Evolutionary conservation across 2,113 vertebrate genomes (phyloP).

Genomic region (Penelope pileata): DNA sequence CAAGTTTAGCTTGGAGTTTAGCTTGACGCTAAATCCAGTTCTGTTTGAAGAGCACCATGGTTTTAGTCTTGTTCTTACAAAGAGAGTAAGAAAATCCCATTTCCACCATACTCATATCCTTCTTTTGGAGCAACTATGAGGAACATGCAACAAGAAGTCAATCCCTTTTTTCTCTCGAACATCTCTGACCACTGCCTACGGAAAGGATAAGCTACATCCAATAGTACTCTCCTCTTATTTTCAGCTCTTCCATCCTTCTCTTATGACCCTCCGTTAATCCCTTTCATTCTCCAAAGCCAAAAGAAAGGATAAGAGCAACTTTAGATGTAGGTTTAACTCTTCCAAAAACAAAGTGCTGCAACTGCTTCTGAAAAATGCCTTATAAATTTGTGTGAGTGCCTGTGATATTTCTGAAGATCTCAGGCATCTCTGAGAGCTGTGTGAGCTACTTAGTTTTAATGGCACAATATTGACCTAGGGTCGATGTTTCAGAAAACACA

Average conservation of each 20-base stretch:
- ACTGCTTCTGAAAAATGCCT: background rate
- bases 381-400: background rate
- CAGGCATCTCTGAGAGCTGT: background rate
- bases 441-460: slow-evolving; percentile 27
- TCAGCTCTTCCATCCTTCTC: background rate
- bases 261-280: slow-evolving; percentile 41
- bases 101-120: slow-evolving; percentile 4
- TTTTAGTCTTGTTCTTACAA: slow-evolving; percentile 14
- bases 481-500: background rate
- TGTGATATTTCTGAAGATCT: background rate
- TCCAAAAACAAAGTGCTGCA: slow-evolving; percentile 10
- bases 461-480: background rate
- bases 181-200: slow-evolving; percentile 21
- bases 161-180: background rate
- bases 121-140: background rate
- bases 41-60: background rate
- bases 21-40: slow-evolving; percentile 17
- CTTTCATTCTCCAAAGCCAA: slow-evolving; percentile 37
- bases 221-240: background rate
- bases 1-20: no score
- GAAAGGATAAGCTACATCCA: slow-evolving; percentile 48
- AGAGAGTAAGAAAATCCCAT: slow-evolving; percentile 38
- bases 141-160: background rate
- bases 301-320: no score
- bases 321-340: no score